These are phyloP conservation scores for Formicarius rufipectus DNA, from an alignment of 2,113 vertebrate species.

Conservation along the genomic window DNA sequence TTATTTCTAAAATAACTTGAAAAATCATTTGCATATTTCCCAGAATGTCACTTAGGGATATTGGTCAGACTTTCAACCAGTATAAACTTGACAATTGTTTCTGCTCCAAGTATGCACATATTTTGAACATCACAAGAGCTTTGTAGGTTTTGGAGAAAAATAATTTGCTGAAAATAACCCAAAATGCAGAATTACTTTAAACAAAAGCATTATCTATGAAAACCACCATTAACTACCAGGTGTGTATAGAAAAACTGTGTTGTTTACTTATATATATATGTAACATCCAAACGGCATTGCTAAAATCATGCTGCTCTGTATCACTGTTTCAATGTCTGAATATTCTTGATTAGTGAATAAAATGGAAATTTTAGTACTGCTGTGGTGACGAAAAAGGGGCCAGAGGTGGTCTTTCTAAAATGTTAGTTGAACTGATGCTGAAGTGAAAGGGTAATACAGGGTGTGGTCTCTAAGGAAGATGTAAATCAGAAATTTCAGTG, in stretches of 20 bases:
- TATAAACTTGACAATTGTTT: slow-evolving; percentile 16
- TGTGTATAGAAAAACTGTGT: neutral
- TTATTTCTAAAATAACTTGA: slow-evolving; percentile 73
- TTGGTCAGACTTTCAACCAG: slow-evolving; percentile 18
- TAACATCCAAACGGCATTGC: neutral
- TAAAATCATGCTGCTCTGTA: neutral
- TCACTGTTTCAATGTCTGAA: neutral
- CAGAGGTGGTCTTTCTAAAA: neutral
- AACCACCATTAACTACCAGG: neutral
- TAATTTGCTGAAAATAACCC: neutral
- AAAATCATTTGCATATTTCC: slow-evolving; percentile 64
- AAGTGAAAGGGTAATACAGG: neutral
- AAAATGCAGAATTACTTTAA: neutral
- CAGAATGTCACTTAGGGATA: slow-evolving; percentile 15
- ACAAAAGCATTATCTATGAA: neutral
- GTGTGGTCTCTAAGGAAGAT: neutral
- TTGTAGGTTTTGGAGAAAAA: neutral
- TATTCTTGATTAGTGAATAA: neutral
- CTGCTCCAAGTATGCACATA: neutral
- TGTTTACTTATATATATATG: neutral
- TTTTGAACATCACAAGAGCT: neutral
- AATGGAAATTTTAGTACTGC: neutral
- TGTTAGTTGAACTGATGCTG: neutral
- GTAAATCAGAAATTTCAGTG: neutral
- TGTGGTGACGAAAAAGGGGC: neutral